phyloP scores from a whole-genome alignment of 2,888 invertebrate species.

The Oscheius sp. region DNA sequence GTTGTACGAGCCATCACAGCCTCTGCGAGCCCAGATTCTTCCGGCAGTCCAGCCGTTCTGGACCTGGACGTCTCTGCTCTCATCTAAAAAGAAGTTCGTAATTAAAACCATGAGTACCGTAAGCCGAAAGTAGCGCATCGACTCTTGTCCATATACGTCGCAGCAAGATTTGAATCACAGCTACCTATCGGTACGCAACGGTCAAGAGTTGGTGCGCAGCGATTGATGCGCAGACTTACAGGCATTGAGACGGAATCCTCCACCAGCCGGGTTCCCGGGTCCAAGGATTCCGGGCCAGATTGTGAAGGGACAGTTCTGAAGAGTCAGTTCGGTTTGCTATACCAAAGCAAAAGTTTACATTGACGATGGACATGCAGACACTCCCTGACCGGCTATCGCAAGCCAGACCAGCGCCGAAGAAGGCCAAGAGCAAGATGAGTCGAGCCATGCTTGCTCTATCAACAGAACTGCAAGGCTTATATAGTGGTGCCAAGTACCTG shows the following conservation, averaged over 20 bases:
- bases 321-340: neutral
- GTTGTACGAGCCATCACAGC: conserved; percentile 60
- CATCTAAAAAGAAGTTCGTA: conserved; percentile 39
- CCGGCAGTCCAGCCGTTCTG: conserved; percentile 62
- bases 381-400: conserved; percentile 10
- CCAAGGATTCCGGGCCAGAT: conserved; percentile 68
- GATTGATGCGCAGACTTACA: conserved; percentile 33
- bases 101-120: too few relatives aligned
- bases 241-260: conserved; percentile 56
- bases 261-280: conserved; percentile 20
- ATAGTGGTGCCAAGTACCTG: too few relatives aligned
- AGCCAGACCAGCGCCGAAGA: neutral
- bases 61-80: conserved; percentile 47
- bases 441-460: neutral
- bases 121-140: too few relatives aligned
- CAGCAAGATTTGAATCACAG: too few relatives aligned
- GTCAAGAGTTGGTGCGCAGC: too few relatives aligned
- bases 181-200: too few relatives aligned
- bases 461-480: neutral
- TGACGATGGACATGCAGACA: conserved; percentile 6
- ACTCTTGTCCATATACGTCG: too few relatives aligned
- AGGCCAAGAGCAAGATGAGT: neutral
- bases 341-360: neutral
- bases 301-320: conserved; percentile 63
- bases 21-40: conserved; percentile 64